phyloP scores from a whole-genome alignment of 1,140 invertebrate genomes.

The Drosophila simulans region DNA sequence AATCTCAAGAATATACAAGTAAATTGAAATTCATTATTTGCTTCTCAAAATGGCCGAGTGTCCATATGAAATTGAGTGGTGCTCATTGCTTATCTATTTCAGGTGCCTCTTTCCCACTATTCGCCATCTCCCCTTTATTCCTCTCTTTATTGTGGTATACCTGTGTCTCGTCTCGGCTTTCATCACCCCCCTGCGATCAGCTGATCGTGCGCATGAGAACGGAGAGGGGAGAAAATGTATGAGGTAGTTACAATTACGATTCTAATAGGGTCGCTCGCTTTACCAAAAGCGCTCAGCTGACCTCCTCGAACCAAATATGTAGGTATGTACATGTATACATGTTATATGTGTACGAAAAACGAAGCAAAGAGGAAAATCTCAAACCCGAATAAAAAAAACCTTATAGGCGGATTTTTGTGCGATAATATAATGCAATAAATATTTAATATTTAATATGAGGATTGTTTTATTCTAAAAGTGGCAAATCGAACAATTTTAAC shows the following conservation, averaged over 20 bases:
- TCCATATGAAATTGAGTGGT: not conserved
- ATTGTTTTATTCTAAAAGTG: too few relatives aligned
- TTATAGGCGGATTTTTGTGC: not conserved
- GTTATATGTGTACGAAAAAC: not conserved
- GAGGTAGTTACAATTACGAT: constrained; percentile 15
- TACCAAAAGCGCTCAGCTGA: constrained; percentile 27
- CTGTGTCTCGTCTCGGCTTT: constrained; percentile 25
- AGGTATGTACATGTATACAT: not conserved
- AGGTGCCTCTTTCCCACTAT: constrained; percentile 21
- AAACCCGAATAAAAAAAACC: not conserved
- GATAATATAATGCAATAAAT: not conserved
- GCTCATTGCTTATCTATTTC: constrained; percentile 19
- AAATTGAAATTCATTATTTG: constrained; percentile 27
- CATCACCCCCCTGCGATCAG: constrained; percentile 44
- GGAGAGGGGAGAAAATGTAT: constrained; percentile 11
- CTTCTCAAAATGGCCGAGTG: constrained; percentile 60
- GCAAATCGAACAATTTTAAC: too few relatives aligned
- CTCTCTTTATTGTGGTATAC: constrained; percentile 26
- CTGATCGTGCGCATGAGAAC: constrained; percentile 52
- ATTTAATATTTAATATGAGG: too few relatives aligned
- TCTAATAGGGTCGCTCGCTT: constrained; percentile 30
- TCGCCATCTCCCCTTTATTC: not conserved
- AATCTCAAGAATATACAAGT: constrained; percentile 26
- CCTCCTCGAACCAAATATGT: constrained; percentile 11
- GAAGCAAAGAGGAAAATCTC: not conserved